Conservation (phyloP, 2,113 vertebrate species). For the Bufo bufo region DNA sequence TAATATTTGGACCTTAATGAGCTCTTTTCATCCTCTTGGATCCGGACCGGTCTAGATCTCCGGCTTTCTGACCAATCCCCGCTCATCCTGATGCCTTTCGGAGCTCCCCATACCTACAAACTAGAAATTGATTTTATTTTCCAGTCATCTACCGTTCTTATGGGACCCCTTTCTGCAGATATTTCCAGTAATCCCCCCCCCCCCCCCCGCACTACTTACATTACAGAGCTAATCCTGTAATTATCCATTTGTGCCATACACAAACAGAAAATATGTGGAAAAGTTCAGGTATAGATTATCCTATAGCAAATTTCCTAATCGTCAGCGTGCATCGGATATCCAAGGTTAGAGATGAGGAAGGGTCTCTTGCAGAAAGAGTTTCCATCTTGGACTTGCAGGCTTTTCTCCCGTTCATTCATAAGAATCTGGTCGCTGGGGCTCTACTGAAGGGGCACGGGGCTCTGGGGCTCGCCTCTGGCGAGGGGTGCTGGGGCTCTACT, state of each 20-base stretch:
- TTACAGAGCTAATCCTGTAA: neutral
- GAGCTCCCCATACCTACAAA: neutral
- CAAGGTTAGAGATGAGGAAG: too few relatives aligned
- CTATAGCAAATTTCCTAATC: neutral
- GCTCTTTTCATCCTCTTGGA: neutral
- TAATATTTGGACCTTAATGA: neutral
- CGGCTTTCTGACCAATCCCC: neutral
- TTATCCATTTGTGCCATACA: neutral
- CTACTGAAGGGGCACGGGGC: too few relatives aligned
- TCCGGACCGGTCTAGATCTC: neutral
- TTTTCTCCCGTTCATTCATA: too few relatives aligned
- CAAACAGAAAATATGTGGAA: neutral
- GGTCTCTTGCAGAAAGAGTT: too few relatives aligned
- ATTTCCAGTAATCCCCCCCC: neutral
- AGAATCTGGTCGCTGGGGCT: too few relatives aligned
- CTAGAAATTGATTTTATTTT: neutral
- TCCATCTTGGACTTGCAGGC: too few relatives aligned
- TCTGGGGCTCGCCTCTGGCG: too few relatives aligned
- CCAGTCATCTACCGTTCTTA: neutral
- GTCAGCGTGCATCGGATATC: neutral
- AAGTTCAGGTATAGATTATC: neutral
- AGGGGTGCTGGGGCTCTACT: too few relatives aligned
- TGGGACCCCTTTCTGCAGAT: neutral
- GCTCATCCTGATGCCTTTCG: neutral
- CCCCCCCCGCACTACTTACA: neutral